A percentile compares a stretch with the other conserved stretches of the same genome.
phyloP scores from a whole-genome alignment of 2,888 invertebrate genomes.

The Baronia brevicornis region DNA sequence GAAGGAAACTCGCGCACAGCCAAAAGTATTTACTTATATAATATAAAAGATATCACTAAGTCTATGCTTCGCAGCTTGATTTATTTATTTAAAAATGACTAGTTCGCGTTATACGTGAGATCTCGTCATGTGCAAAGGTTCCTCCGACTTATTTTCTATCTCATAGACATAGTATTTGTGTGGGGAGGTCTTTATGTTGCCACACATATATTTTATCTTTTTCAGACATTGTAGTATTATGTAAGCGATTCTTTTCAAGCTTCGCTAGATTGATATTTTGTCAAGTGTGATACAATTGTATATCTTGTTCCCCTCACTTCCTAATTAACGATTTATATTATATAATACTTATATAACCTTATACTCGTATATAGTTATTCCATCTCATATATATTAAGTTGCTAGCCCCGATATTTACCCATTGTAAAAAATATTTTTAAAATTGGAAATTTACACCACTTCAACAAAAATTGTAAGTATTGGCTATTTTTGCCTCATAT shows the following conservation, averaged over 20 bases:
- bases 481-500: too few relatives aligned
- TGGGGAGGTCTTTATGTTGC: constrained; percentile 13
- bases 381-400: constrained; percentile 1
- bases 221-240: too few relatives aligned
- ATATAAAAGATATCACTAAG: constrained; percentile 15
- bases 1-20: constrained; percentile 13
- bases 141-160: constrained; percentile 12
- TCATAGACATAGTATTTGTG: constrained; percentile 13
- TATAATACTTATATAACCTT: too few relatives aligned
- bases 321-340: too few relatives aligned
- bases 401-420: constrained; percentile 5
- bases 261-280: too few relatives aligned
- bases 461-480: background rate
- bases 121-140: constrained; percentile 22
- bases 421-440: constrained; percentile 2
- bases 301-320: too few relatives aligned
- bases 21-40: constrained; percentile 12
- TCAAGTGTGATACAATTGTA: too few relatives aligned
- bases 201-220: constrained; percentile 10
- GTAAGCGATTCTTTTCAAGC: too few relatives aligned
- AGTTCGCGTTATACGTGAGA: constrained; percentile 36
- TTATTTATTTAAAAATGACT: constrained; percentile 34
- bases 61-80: constrained; percentile 17
- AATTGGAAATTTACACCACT: constrained; percentile 4
- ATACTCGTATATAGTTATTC: too few relatives aligned